Percentiles rank a stretch among this genome's conserved stretches.
These are phyloP conservation scores for Hoplodrina blanda DNA, from an alignment of 2,888 invertebrate species.

Conservation along the genomic window DNA sequence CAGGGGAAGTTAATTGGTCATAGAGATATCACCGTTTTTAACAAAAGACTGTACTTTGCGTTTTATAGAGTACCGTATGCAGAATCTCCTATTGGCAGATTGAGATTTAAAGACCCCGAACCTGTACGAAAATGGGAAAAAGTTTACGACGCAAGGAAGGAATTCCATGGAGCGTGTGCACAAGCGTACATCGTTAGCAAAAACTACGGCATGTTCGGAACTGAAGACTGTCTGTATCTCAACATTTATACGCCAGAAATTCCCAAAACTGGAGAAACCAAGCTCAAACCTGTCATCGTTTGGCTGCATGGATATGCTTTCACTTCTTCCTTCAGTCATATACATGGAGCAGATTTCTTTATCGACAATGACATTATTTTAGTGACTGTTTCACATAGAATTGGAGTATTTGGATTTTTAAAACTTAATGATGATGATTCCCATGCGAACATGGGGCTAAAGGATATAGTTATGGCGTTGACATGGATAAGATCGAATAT, in stretches of 20 bases:
- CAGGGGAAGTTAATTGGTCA: slow-evolving; percentile 79
- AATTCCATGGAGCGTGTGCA: slow-evolving; percentile 89
- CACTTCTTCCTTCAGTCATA: slow-evolving; percentile 84
- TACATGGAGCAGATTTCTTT: slow-evolving; percentile 85
- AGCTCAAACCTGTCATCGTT: slow-evolving; percentile 77
- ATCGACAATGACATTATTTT: slow-evolving; percentile 83
- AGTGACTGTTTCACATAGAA: slow-evolving; percentile 81
- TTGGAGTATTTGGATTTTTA: slow-evolving; percentile 85
- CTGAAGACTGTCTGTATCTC: slow-evolving; percentile 92
- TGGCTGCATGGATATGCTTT: slow-evolving; percentile 88
- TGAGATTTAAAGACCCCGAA: slow-evolving; percentile 83
- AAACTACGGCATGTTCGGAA: slow-evolving; percentile 81
- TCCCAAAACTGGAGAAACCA: slow-evolving; percentile 63
- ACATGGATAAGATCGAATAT: slow-evolving; percentile 85
- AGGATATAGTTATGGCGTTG: slow-evolving; percentile 84
- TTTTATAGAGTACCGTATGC: slow-evolving; percentile 87
- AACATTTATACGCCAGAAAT: slow-evolving; percentile 92
- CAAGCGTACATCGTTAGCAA: slow-evolving; percentile 90
- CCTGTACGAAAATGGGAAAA: slow-evolving; percentile 84
- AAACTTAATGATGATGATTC: slow-evolving; percentile 78
- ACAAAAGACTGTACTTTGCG: slow-evolving; percentile 75
- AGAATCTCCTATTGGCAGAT: slow-evolving; percentile 74
- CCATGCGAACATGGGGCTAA: slow-evolving; percentile 85
- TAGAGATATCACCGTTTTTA: slow-evolving; percentile 74
- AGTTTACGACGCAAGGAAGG: slow-evolving; percentile 90